phyloP scores from a whole-genome alignment of 2,888 invertebrate species.

The Podotricha telesiphe region DNA sequence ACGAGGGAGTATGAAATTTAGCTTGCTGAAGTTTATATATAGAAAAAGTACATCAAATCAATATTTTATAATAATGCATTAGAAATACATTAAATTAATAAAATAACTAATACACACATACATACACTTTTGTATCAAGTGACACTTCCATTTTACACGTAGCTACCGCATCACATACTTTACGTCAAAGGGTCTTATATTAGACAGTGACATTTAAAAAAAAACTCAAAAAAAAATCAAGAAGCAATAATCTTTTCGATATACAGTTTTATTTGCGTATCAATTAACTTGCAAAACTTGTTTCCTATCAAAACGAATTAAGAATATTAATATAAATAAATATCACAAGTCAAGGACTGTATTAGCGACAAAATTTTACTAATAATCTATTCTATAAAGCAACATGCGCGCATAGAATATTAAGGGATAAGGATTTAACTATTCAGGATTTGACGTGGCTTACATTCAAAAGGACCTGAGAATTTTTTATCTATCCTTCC shows the following conservation, averaged over 20 bases:
- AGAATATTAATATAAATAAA: background rate
- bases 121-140: too few relatives aligned
- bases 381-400: slow-evolving; percentile 6
- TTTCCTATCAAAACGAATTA: background rate
- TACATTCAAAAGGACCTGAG: background rate
- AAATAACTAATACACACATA: too few relatives aligned
- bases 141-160: too few relatives aligned
- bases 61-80: too few relatives aligned
- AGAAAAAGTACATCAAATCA: too few relatives aligned
- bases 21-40: too few relatives aligned
- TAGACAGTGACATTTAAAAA: too few relatives aligned
- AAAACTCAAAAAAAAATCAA: background rate
- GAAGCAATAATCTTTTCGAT: background rate
- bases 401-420: slow-evolving; percentile 12
- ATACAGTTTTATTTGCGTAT: background rate
- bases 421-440: slow-evolving; percentile 8
- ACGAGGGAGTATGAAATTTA: too few relatives aligned
- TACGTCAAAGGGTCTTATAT: too few relatives aligned
- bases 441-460: background rate
- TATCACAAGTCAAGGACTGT: slow-evolving; percentile 10
- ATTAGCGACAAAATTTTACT: slow-evolving; percentile 6
- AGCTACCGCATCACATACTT: too few relatives aligned
- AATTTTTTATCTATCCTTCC: background rate
- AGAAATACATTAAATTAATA: too few relatives aligned
- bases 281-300: background rate